A percentile compares a stretch with the other conserved stretches of the same genome.
Evolutionary conservation across 2,888 invertebrate species (phyloP).

Genomic region (Lissonota sp.): DNA sequence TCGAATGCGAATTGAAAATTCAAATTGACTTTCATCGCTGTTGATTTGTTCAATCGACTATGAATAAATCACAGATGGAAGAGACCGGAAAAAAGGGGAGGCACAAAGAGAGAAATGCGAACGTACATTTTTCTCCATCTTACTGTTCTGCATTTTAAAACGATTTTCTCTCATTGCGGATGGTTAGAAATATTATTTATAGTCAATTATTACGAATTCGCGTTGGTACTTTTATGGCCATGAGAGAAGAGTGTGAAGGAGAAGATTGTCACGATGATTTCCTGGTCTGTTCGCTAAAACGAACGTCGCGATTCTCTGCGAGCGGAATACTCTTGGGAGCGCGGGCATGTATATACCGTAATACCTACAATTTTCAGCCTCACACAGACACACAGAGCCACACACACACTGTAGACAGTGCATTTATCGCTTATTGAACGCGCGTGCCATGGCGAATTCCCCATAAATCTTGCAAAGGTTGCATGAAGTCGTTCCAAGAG

Average conservation of each 20-base stretch:
- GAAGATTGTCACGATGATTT: constrained; percentile 50
- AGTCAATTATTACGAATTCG: constrained; percentile 47
- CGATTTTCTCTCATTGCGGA: constrained; percentile 18
- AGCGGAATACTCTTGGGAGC: constrained; percentile 14
- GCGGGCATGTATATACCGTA: constrained; percentile 14
- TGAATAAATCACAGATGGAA: constrained; percentile 47
- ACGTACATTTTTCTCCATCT: constrained; percentile 8
- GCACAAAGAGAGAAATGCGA: constrained; percentile 16
- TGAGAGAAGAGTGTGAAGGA: constrained; percentile 27
- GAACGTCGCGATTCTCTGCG: constrained; percentile 27
- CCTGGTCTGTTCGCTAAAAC: constrained; percentile 30
- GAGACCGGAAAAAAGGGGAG: constrained; percentile 52
- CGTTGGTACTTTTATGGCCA: constrained; percentile 24
- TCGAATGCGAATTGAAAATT: constrained; percentile 51
- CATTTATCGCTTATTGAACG: constrained; percentile 63
- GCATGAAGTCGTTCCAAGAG: constrained; percentile 58
- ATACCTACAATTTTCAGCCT: constrained; percentile 34
- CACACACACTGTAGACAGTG: constrained; percentile 15
- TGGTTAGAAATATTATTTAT: constrained; percentile 48
- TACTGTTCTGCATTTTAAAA: constrained; percentile 31
- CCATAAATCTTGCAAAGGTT: constrained; percentile 63
- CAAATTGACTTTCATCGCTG: constrained; percentile 43
- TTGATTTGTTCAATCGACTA: constrained; percentile 42
- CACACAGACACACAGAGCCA: constrained; percentile 4
- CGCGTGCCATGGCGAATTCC: constrained; percentile 58